Evolutionary conservation across 2,797 vertebrate species (phyloP).

Genomic region (Craterocephalus amniculus): DNA sequence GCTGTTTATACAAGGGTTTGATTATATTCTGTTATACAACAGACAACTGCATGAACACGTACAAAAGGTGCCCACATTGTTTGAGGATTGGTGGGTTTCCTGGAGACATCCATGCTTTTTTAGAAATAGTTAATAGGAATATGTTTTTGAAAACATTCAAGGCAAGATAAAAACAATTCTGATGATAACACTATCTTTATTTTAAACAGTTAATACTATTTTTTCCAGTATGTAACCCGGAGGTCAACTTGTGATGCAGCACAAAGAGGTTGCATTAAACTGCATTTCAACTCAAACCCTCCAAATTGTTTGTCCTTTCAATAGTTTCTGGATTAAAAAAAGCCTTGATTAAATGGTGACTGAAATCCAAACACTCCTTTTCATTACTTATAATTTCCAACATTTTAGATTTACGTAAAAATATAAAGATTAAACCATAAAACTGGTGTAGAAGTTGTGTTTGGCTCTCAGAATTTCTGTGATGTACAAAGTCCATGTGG

Average conservation of each 20-base stretch:
- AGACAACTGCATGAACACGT: neutral
- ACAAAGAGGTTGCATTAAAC: neutral
- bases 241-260: neutral
- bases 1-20: neutral
- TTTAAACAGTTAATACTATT: neutral
- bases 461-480: no score
- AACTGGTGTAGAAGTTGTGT: no score
- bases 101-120: neutral
- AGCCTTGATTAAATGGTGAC: neutral
- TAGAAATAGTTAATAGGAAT: neutral
- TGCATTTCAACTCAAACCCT: neutral
- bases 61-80: neutral
- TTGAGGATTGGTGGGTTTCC: neutral
- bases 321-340: neutral
- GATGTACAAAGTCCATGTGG: neutral
- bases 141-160: neutral
- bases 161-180: neutral
- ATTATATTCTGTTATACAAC: neutral
- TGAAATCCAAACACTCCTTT: neutral
- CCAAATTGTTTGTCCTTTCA: neutral
- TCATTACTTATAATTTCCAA: neutral
- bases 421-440: no score
- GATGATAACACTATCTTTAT: no score
- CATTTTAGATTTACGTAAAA: no score
- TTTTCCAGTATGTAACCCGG: neutral